Percentiles rank a stretch among this genome's conserved stretches.
Conservation (phyloP, 2,888 invertebrate genomes). For the Atrina japonica region DNA sequence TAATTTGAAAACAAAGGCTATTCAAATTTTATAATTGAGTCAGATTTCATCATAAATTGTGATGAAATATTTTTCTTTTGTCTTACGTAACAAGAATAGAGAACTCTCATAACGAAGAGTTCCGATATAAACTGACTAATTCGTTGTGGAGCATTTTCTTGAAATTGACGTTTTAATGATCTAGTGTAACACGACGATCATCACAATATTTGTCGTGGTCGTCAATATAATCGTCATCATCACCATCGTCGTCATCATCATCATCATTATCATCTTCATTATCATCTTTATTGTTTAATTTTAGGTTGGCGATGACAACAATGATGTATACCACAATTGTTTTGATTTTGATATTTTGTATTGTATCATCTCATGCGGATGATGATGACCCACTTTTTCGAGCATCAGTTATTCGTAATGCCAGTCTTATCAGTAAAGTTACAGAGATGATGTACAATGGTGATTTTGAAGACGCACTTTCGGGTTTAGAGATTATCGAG, state of each 20-base stretch:
- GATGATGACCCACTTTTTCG: conserved; percentile 1
- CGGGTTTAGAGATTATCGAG: neutral
- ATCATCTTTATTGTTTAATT: neutral
- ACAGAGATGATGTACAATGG: neutral
- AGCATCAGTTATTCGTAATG: conserved; percentile 2
- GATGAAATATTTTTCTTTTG: too few relatives aligned
- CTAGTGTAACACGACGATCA: too few relatives aligned
- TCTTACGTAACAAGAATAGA: too few relatives aligned
- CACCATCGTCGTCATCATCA: neutral
- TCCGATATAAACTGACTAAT: too few relatives aligned
- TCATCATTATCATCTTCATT: neutral
- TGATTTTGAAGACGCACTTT: neutral
- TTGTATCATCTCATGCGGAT: neutral
- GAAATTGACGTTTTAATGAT: too few relatives aligned
- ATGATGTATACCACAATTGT: neutral
- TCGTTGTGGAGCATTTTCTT: too few relatives aligned
- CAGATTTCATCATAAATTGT: too few relatives aligned
- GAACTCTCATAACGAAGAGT: too few relatives aligned
- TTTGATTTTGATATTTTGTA: neutral
- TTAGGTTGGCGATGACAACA: conserved; percentile 4
- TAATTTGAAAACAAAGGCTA: too few relatives aligned
- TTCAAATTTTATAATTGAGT: too few relatives aligned
- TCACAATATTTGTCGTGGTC: too few relatives aligned
- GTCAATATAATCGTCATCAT: too few relatives aligned
- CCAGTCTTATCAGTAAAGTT: conserved; percentile 1